Percentiles rank a stretch among this genome's conserved stretches.
Evolutionary conservation across 2,113 vertebrate genomes (phyloP).

Genomic region (Bufo gargarizans): DNA sequence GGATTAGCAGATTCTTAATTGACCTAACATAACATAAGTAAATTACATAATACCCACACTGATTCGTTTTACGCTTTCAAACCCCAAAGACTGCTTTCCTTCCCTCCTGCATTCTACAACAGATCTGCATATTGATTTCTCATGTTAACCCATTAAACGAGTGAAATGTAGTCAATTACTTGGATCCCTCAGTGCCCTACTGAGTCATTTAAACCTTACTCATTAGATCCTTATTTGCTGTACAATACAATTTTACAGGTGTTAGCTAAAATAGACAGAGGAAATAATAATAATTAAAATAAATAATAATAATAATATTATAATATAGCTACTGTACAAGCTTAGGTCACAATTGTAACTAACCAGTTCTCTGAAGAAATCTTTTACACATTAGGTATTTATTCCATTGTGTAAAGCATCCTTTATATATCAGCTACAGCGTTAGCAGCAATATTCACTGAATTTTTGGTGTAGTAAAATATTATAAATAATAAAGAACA

Average conservation of each 20-base stretch:
- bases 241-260: neutral
- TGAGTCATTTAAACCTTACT: conserved; percentile 20
- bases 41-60: conserved; percentile 20
- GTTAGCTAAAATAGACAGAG: neutral
- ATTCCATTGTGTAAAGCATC: neutral
- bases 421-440: neutral
- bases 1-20: conserved; percentile 39
- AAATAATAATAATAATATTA: neutral
- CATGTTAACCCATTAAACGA: conserved; percentile 42
- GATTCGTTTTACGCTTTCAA: conserved; percentile 22
- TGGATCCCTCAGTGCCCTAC: conserved; percentile 32
- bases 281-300: neutral
- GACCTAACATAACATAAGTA: conserved; percentile 35
- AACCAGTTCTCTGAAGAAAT: neutral
- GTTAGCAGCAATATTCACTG: neutral
- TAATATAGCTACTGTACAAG: neutral
- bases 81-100: conserved; percentile 33
- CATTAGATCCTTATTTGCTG: neutral
- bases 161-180: conserved; percentile 47
- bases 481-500: neutral
- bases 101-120: conserved; percentile 34
- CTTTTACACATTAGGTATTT: neutral
- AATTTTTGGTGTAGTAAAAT: neutral
- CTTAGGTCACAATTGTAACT: neutral
- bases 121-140: conserved; percentile 53